These are phyloP conservation scores for Gymnothorax reevesii DNA, from an alignment of 2,797 vertebrate species.

Conservation along the genomic window DNA sequence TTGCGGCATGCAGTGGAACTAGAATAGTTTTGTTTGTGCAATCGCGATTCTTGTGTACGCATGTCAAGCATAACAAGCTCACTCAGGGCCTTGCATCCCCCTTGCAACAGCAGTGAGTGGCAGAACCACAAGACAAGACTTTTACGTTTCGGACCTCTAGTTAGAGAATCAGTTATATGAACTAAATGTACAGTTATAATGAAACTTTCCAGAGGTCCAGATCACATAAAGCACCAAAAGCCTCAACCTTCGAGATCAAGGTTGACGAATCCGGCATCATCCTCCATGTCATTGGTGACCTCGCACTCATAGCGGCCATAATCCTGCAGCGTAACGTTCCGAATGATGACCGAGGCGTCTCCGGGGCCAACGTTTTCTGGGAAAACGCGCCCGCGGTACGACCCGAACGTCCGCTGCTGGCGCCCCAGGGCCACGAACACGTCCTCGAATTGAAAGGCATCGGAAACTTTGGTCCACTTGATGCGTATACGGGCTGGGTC, in stretches of 20 bases:
- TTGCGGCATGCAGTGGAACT: too few species aligned
- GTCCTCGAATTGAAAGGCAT: conserved; percentile 82
- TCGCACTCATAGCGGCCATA: conserved; percentile 95
- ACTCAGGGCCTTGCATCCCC: too few species aligned
- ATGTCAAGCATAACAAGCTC: too few species aligned
- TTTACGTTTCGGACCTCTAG: too few species aligned
- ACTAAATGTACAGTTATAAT: neutral
- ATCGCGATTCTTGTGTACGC: too few species aligned
- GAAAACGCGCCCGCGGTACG: conserved; percentile 81
- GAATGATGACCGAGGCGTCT: conserved; percentile 89
- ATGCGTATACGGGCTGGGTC: conserved; percentile 84
- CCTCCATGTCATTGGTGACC: conserved; percentile 93
- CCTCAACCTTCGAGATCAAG: conserved; percentile 87
- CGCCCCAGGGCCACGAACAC: conserved; percentile 89
- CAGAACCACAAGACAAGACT: too few species aligned
- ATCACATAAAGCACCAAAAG: neutral
- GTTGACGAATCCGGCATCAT: conserved; percentile 90
- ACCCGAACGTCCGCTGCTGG: conserved; percentile 81
- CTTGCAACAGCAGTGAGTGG: too few species aligned
- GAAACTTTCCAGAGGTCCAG: neutral
- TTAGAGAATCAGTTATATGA: neutral
- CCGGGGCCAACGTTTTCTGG: conserved; percentile 80
- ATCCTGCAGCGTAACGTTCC: conserved; percentile 90
- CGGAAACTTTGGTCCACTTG: conserved; percentile 94
- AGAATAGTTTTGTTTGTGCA: too few species aligned